Base-by-base conservation (phyloP, 2,888 invertebrate species). In the Aporophyla lueneburgensis region DNA sequence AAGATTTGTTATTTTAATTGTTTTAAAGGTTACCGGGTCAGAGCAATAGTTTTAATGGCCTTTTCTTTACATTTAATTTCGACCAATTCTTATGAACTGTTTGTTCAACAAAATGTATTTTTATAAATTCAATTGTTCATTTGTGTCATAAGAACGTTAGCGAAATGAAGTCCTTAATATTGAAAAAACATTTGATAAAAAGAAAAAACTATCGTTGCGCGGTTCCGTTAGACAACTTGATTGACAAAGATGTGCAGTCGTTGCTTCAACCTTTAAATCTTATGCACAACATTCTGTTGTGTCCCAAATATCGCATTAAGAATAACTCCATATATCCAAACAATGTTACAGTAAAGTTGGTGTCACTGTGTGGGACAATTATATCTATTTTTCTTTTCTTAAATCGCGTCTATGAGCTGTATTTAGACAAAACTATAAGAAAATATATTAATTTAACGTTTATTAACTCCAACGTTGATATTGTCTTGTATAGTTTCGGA, bases 201-300 rank as follows among this genome's bases (percentile, higher is more conserved):
- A 69, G 21, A 46, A 69, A 69, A 21, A 69, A 46, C 21, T 69
- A 10, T 46, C 16, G 46, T 1, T 69, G 62, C 1, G 10, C 21
- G 24, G 21, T 58, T n/a, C 62, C 16, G 4, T 27, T 27, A 16
- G 21, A 71, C 40, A 51, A 71, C 46, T 51, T 51, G 7, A 21
- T 76, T 14, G 76, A 76, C n/a, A 76, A 76, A 76, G 76, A 76
- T 76, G 66, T 76, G 24, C 76, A 77, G 46, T 76, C 66, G 7
- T 66, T 76, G 76, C 46, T 76, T 21, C 21, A 59, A 1, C 72
- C 73, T 53, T 5, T 74, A 51, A 71, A 74, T 40, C 16, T 59
- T 16, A 12, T 74, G 43, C 59, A 71, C 16, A 59, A 1, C 14
- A 59, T 59, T 40, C n/a, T 40, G 5, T 14, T 59, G 10, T 53